Evolutionary conservation across 1,140 invertebrate species (phyloP).

Genomic region (Drosophila malerkotliana): DNA sequence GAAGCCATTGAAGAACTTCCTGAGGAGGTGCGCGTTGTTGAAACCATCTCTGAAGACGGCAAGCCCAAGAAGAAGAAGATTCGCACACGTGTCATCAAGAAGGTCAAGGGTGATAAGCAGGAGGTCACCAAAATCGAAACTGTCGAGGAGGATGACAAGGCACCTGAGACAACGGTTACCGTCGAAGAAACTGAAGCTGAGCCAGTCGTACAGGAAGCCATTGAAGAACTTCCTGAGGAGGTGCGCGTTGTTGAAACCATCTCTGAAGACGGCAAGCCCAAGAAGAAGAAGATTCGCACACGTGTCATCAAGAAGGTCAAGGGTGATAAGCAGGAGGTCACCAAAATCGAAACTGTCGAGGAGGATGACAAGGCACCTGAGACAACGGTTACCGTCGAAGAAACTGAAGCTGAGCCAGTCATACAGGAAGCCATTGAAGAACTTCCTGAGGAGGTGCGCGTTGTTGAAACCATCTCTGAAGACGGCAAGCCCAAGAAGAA

Average conservation of each 20-base stretch:
- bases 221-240: conserved; percentile 4
- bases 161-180: background rate
- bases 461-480: background rate
- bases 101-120: conserved; percentile 10
- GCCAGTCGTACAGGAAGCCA: background rate
- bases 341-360: conserved; percentile 12
- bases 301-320: conserved; percentile 12
- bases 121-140: conserved; percentile 11
- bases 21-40: conserved; percentile 2
- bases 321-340: conserved; percentile 10
- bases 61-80: conserved; percentile 11
- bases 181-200: background rate
- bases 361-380: conserved; percentile 4
- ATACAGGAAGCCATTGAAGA: background rate
- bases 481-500: conserved; percentile 9
- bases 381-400: conserved; percentile 8
- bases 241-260: conserved; percentile 1
- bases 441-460: conserved; percentile 5
- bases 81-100: conserved; percentile 7
- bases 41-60: conserved; percentile 4
- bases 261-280: conserved; percentile 3
- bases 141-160: conserved; percentile 4
- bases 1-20: conserved; percentile 3
- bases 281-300: conserved; percentile 14
- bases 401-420: background rate